Conservation (phyloP, 2,888 invertebrate genomes). For the Epinotia brunnichana region DNA sequence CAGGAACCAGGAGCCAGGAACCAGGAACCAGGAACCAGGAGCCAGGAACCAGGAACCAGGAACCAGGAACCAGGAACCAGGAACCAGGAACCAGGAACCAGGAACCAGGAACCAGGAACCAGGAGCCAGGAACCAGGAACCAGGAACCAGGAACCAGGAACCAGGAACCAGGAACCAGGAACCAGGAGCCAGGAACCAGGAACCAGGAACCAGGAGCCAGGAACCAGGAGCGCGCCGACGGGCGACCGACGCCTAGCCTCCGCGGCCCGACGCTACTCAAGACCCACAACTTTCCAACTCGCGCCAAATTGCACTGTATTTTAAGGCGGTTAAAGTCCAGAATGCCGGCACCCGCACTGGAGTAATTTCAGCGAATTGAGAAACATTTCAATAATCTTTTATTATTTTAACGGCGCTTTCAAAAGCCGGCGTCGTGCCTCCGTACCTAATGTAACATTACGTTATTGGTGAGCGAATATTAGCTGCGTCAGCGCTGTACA, state of each 20-base stretch:
- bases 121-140: too few relatives aligned
- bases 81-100: too few relatives aligned
- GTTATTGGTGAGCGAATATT: slow-evolving; percentile 8
- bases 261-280: not conserved
- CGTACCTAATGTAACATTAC: not conserved
- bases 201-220: too few relatives aligned
- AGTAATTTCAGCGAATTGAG: slow-evolving; percentile 12
- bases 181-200: too few relatives aligned
- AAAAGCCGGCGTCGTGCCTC: slow-evolving; percentile 3
- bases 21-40: too few relatives aligned
- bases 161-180: too few relatives aligned
- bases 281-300: not conserved
- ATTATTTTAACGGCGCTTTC: slow-evolving; percentile 2
- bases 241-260: not conserved
- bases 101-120: too few relatives aligned
- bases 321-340: slow-evolving; percentile 23
- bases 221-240: not conserved
- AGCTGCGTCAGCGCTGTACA: slow-evolving; percentile 29
- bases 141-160: too few relatives aligned
- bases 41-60: too few relatives aligned
- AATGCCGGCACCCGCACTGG: not conserved
- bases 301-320: slow-evolving; percentile 4
- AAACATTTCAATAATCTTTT: not conserved
- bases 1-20: too few relatives aligned
- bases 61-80: too few relatives aligned